Evolutionary conservation across 2,113 vertebrate species (phyloP).

Genomic region (Ochotona curzoniae): DNA sequence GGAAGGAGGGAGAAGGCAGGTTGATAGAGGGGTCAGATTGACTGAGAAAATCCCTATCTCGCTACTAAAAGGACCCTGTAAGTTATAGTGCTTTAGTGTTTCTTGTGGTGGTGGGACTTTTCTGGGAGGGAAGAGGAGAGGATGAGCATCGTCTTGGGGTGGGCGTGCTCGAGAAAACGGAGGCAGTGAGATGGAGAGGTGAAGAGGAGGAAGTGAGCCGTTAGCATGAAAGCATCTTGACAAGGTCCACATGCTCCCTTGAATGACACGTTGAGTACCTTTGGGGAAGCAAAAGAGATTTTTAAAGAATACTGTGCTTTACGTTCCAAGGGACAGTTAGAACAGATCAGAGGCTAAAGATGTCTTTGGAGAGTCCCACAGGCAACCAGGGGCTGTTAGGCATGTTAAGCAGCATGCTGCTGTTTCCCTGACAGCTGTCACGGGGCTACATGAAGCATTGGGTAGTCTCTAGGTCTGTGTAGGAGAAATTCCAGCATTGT

Average conservation of each 20-base stretch:
- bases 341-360: background rate
- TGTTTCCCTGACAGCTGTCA: background rate
- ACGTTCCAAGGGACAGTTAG: background rate
- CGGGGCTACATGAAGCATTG: background rate
- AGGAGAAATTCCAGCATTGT: background rate
- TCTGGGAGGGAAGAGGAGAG: background rate
- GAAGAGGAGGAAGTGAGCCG: background rate
- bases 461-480: background rate
- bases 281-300: background rate
- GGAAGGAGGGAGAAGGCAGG: conserved; percentile 36
- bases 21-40: conserved; percentile 7
- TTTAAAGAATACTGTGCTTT: background rate
- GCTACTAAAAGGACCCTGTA: background rate
- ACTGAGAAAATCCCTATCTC: background rate
- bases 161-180: background rate
- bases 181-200: background rate
- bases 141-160: background rate
- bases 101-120: background rate
- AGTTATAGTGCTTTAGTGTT: background rate
- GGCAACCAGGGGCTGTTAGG: background rate
- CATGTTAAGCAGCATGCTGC: background rate
- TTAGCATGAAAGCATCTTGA: background rate
- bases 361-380: background rate
- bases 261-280: background rate
- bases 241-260: background rate